These are phyloP conservation scores for Micronycteris hirsuta DNA, from an alignment of 2,113 vertebrate genomes.

Conservation along the genomic window DNA sequence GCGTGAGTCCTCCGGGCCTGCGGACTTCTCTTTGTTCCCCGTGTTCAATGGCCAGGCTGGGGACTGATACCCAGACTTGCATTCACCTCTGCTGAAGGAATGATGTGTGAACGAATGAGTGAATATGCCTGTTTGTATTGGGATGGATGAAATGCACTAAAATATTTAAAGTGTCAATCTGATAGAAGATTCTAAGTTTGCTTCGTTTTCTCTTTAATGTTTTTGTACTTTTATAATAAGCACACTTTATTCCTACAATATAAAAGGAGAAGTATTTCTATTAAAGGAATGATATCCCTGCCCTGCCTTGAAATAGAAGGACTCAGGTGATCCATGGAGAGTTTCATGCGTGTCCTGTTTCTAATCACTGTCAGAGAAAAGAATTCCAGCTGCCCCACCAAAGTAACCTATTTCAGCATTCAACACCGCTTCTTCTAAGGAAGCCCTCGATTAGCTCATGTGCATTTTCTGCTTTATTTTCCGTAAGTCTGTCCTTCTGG, in stretches of 20 bases:
- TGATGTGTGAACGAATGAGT: neutral
- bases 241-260: neutral
- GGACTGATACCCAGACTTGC: neutral
- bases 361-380: neutral
- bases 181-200: neutral
- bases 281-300: neutral
- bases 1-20: neutral
- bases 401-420: neutral
- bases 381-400: neutral
- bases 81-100: neutral
- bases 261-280: neutral
- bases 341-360: neutral
- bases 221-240: neutral
- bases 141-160: neutral
- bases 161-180: neutral
- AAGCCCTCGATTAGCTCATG: neutral
- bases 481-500: neutral
- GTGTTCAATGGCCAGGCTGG: neutral
- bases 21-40: neutral
- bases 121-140: neutral
- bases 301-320: neutral
- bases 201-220: neutral
- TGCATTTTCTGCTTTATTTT: neutral
- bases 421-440: neutral
- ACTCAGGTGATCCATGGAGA: neutral